Base-by-base conservation (phyloP, 2,888 invertebrate species). In the Spodoptera littoralis region DNA sequence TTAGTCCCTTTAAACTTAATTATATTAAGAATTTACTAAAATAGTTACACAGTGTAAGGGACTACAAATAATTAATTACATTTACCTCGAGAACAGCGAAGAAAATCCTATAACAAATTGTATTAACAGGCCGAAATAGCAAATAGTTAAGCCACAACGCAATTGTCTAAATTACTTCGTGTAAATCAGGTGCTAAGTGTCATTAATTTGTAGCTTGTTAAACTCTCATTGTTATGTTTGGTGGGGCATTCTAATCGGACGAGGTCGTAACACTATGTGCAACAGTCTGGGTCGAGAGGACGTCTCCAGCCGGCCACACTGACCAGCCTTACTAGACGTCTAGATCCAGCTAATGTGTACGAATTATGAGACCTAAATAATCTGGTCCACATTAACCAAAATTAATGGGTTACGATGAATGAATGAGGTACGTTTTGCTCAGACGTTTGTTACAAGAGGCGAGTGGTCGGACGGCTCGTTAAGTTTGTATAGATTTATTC, bases 401-500 rank as follows among this genome's bases (percentile, higher is more conserved):
- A 76, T 69, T 55, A 69, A 73, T 75, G 69, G 59, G 46, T 45
- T 47, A 48, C 61, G 61, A 63, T 70, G 62, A 73, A 65, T 65
- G 55, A 73, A 57, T 55, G 47, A 50, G 50, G 30, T 48, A 59
- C 24, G 41, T 49, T 47, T 54, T 11, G 27, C 54, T 51, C 24
- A 58, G 61, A 66, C 55, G 50, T 64, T 61, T 61, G 63, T 63
- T 58, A 59, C 52, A 44, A 55, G 49, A 52, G 27, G 42, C 50
- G 53, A 36, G 51, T 58, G 51, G 54, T 49, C 27, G 30, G 24
- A 50, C 36, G 46, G 3, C 48, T 69, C 56, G 41, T 47, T 50
- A 51, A 41, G 41, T 57, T 50, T 50, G 53, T 46, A 41, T 44
- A 53, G 12, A 51, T 49, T 46, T 55, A 45, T 56, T 54, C 27